These are phyloP conservation scores for Scolopax bukidnonensis DNA, from an alignment of 2,797 vertebrate genomes.

Conservation along the genomic window DNA sequence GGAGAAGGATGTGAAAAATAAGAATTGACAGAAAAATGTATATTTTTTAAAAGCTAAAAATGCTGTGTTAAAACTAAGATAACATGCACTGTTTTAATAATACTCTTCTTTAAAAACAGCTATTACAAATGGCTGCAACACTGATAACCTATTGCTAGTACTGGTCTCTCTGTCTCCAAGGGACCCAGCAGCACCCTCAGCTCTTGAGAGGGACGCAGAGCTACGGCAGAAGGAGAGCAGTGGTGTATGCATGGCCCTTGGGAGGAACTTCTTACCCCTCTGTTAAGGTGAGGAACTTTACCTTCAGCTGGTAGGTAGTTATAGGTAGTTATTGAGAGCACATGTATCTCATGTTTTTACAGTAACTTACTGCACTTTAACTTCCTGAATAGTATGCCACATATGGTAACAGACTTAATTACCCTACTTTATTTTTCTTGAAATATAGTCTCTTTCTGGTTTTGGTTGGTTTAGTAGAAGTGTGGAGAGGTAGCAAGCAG, in stretches of 20 bases:
- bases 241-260: neutral
- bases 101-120: neutral
- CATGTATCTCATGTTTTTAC: neutral
- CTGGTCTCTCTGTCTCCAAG: rapidly evolving
- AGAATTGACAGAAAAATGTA: neutral
- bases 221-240: neutral
- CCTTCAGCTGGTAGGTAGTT: neutral
- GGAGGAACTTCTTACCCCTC: neutral
- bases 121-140: neutral
- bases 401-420: neutral
- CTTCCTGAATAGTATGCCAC: neutral
- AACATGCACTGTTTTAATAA: neutral
- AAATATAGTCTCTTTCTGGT: neutral
- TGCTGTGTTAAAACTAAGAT: neutral
- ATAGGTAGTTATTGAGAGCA: neutral
- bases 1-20: neutral
- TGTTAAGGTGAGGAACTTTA: neutral
- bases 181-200: neutral
- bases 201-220: neutral
- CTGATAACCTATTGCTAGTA: neutral
- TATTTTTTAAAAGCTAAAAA: neutral
- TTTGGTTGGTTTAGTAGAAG: slow-evolving; percentile 6
- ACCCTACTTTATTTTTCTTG: slow-evolving; percentile 17
- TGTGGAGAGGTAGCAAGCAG: neutral
- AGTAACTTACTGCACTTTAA: neutral